Percentiles rank a stretch among this genome's conserved stretches.
Evolutionary conservation across 1,140 invertebrate genomes (phyloP).

Genomic region (Drosophila lowei): DNA sequence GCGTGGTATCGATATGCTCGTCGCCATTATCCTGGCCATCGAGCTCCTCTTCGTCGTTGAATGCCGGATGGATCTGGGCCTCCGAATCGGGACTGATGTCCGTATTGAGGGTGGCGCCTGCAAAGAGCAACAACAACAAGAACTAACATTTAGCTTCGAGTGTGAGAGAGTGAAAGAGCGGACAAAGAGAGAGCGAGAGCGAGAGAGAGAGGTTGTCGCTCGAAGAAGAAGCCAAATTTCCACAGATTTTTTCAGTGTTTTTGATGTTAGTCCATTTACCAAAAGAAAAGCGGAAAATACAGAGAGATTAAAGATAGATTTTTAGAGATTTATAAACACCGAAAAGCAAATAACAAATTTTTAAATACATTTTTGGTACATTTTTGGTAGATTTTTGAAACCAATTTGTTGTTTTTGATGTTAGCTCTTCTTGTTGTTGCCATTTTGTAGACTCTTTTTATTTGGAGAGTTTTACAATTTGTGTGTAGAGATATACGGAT

Average conservation of each 20-base stretch:
- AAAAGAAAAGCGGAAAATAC: slow-evolving; percentile 42
- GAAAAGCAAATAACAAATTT: slow-evolving; percentile 39
- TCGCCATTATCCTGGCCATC: slow-evolving; percentile 78
- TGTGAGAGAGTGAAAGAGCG: slow-evolving; percentile 23
- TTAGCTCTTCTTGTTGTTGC: slow-evolving; percentile 82
- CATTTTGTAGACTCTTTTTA: slow-evolving; percentile 68
- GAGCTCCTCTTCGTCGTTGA: slow-evolving; percentile 73
- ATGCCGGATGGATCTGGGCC: slow-evolving; percentile 81
- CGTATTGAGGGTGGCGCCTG: slow-evolving; percentile 82
- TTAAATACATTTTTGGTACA: neutral
- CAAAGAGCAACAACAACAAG: slow-evolving; percentile 82
- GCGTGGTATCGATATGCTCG: slow-evolving; percentile 80
- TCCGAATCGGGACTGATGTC: slow-evolving; percentile 82
- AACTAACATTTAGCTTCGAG: slow-evolving; percentile 82
- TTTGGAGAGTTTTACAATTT: slow-evolving; percentile 26
- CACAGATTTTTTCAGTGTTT: slow-evolving; percentile 2
- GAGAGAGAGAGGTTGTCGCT: slow-evolving; percentile 20
- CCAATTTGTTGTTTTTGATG: slow-evolving; percentile 38
- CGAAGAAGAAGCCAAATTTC: slow-evolving; percentile 42
- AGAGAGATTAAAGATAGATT: slow-evolving; percentile 23
- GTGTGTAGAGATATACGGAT: no score
- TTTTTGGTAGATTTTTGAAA: slow-evolving; percentile 19
- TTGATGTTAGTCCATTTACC: slow-evolving; percentile 68
- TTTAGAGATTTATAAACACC: slow-evolving; percentile 23
- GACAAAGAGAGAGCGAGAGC: slow-evolving; percentile 12